Conservation (phyloP, 1,140 invertebrate species). For the Drosophila pseudoobscura region DNA sequence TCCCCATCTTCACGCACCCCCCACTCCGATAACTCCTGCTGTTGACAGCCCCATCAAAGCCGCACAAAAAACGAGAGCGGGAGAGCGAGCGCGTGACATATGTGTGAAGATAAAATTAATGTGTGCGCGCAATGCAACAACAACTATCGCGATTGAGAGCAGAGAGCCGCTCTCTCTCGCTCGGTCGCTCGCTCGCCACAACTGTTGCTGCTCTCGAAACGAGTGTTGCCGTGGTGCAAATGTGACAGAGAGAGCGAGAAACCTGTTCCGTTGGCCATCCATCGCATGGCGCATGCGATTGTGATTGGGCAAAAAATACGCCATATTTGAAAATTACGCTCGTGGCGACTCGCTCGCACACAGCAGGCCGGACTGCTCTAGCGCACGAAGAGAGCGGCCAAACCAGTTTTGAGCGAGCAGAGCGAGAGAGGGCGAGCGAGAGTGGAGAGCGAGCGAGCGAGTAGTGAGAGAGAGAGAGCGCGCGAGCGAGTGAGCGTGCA, state of each 20-base stretch:
- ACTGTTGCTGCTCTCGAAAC: slow-evolving; percentile 73
- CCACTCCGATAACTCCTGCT: slow-evolving; percentile 17
- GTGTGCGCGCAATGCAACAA: slow-evolving; percentile 30
- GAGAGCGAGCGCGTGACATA: slow-evolving; percentile 66
- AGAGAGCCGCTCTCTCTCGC: slow-evolving; percentile 56
- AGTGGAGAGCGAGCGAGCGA: slow-evolving; percentile 4
- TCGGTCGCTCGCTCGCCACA: slow-evolving; percentile 47
- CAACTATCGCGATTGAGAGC: slow-evolving; percentile 23
- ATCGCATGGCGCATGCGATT: slow-evolving; percentile 81
- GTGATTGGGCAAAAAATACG: slow-evolving; percentile 82
- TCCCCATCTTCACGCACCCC: background rate
- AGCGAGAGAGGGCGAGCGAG: slow-evolving; percentile 4
- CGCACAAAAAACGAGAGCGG: slow-evolving; percentile 19
- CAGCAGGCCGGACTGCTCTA: slow-evolving; percentile 37
- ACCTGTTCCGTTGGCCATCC: slow-evolving; percentile 53
- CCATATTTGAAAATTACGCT: slow-evolving; percentile 82
- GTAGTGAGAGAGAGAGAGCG: background rate
- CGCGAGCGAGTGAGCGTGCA: background rate
- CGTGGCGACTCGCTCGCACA: slow-evolving; percentile 50
- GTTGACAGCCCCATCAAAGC: slow-evolving; percentile 40
- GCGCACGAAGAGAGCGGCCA: slow-evolving; percentile 21
- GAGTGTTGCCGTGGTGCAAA: slow-evolving; percentile 74
- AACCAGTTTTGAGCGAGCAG: slow-evolving; percentile 55
- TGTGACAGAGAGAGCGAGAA: slow-evolving; percentile 25
- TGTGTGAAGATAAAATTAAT: slow-evolving; percentile 79